phyloP scores from a whole-genome alignment of 2,888 invertebrate species.

The Hypomecis atomaria region DNA sequence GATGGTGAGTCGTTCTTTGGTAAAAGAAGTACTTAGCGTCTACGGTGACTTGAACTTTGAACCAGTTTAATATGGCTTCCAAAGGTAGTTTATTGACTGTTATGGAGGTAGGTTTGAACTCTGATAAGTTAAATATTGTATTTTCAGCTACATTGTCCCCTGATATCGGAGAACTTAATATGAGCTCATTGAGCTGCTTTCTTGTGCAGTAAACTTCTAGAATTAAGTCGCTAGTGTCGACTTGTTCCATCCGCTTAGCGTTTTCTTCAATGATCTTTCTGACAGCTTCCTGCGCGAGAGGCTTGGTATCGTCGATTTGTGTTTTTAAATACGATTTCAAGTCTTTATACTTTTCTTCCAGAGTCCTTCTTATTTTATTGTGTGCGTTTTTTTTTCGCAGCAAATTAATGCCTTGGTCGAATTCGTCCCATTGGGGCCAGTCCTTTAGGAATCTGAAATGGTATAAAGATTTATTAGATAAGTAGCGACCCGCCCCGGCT shows the following conservation, averaged over 20 bases:
- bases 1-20: slow-evolving; percentile 46
- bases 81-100: slow-evolving; percentile 36
- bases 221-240: slow-evolving; percentile 39
- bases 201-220: slow-evolving; percentile 57
- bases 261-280: slow-evolving; percentile 35
- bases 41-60: slow-evolving; percentile 45
- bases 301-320: slow-evolving; percentile 53
- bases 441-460: slow-evolving; percentile 59
- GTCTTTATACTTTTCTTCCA: slow-evolving; percentile 58
- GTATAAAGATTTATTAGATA: neutral
- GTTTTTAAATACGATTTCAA: slow-evolving; percentile 60
- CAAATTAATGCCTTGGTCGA: slow-evolving; percentile 57
- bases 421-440: slow-evolving; percentile 74
- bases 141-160: slow-evolving; percentile 33
- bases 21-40: slow-evolving; percentile 44
- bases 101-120: slow-evolving; percentile 36
- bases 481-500: too few species aligned
- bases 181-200: slow-evolving; percentile 42
- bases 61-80: slow-evolving; percentile 57
- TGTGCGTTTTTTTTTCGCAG: slow-evolving; percentile 48
- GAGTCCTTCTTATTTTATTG: slow-evolving; percentile 48
- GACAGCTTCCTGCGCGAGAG: slow-evolving; percentile 48
- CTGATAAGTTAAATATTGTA: slow-evolving; percentile 57
- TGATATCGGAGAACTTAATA: slow-evolving; percentile 18
- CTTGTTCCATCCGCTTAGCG: slow-evolving; percentile 18